Evolutionary conservation across 2,888 invertebrate species (phyloP).

Genomic region (Neoaliturus tenellus): DNA sequence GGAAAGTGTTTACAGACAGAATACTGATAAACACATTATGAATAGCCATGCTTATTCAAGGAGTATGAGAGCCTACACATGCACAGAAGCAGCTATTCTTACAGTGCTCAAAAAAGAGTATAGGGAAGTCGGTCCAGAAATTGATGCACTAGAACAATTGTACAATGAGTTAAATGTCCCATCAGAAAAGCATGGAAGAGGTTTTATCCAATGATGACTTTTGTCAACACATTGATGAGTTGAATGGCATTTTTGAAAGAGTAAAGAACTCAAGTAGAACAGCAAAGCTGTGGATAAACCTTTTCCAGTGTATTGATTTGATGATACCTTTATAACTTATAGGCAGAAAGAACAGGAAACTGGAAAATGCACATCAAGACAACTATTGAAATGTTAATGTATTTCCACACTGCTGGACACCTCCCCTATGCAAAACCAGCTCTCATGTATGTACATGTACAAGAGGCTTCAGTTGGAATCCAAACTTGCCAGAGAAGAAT

Average conservation of each 20-base stretch:
- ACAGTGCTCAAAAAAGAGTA: background rate
- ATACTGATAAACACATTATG: conserved; percentile 66
- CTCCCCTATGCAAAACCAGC: too few species aligned
- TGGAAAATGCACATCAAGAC: background rate
- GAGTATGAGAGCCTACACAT: conserved; percentile 61
- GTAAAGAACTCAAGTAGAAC: too few species aligned
- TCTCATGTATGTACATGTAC: too few species aligned
- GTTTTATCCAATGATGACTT: background rate
- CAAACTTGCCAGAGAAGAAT: too few species aligned
- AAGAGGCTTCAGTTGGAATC: too few species aligned
- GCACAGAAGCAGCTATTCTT: background rate
- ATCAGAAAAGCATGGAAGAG: background rate
- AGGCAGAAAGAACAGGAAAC: background rate
- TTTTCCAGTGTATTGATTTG: conserved; percentile 8
- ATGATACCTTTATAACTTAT: background rate
- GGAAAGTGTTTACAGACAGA: conserved; percentile 66
- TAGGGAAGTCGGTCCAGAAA: background rate
- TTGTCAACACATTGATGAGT: background rate
- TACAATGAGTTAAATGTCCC: background rate
- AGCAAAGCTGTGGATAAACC: conserved; percentile 49
- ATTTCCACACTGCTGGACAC: too few species aligned
- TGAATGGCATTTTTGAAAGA: background rate
- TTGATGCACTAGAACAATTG: background rate
- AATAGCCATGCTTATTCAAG: conserved; percentile 67
- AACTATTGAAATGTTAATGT: background rate